These are phyloP conservation scores for Lasioglossum villosulum DNA, from an alignment of 2,888 invertebrate species.

Conservation along the genomic window DNA sequence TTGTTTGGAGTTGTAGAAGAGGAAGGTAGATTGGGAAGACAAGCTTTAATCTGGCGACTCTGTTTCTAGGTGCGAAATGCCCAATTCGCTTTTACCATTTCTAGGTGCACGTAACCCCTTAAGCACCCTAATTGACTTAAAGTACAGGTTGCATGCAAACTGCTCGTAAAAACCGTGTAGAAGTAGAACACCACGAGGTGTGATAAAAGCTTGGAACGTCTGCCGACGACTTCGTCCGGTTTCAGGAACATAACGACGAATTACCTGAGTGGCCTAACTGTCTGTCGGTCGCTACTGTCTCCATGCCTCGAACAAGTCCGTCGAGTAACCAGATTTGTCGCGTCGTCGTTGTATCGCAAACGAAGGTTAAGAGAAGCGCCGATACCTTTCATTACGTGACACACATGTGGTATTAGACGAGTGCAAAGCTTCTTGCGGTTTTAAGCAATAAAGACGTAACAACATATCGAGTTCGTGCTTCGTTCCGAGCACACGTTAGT, in stretches of 20 bases:
- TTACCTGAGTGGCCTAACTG: constrained; percentile 29
- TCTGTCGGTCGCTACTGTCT: constrained; percentile 6
- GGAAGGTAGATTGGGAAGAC: no score
- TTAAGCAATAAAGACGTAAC: constrained; percentile 12
- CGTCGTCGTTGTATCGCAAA: background rate
- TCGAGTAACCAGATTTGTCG: constrained; percentile 34
- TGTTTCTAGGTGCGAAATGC: background rate
- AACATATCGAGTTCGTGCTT: constrained; percentile 1
- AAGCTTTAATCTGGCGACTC: no score
- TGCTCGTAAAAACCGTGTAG: constrained; percentile 33
- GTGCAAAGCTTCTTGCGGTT: constrained; percentile 9
- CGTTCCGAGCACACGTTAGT: background rate
- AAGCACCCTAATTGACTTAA: constrained; percentile 46
- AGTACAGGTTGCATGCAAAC: constrained; percentile 35
- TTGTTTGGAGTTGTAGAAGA: no score
- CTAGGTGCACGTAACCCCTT: constrained; percentile 42
- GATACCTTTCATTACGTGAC: constrained; percentile 20
- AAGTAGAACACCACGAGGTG: constrained; percentile 10
- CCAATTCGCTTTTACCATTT: background rate
- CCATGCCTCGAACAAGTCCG: constrained; percentile 24
- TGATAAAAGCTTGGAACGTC: constrained; percentile 24
- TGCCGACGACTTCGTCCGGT: constrained; percentile 12
- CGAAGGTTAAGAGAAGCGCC: constrained; percentile 3
- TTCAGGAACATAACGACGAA: constrained; percentile 38
- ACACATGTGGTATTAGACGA: constrained; percentile 16